Base-by-base conservation (phyloP, 2,797 vertebrate genomes). In the Glossophaga mutica region DNA sequence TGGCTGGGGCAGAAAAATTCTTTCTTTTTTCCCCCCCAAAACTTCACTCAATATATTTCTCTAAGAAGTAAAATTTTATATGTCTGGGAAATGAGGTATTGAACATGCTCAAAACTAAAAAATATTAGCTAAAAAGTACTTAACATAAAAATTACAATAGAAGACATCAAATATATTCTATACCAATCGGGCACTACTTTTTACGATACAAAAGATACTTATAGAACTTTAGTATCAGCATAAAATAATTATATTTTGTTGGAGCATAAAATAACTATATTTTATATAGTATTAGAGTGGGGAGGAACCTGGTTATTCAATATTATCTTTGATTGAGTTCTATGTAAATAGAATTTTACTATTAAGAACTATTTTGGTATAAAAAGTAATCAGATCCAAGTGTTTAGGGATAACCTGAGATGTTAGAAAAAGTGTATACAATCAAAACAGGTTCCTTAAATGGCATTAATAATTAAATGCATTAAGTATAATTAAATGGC, bases 331-430 rank as follows among this genome's bases (percentile, higher is more conserved):
- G 71, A 93, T 22, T 84, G 87, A 94, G 90, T 71, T 90, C 22
- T 84, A 42, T 57, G 15, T 68, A 94, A 76, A 85, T 2, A 82
- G 82, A 44, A 86, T 90, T 93, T 88, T 67, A 59, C 65, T 82
- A 3, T 78, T 82, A 67, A 94, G 90, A 68, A 87, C 55, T 82
- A 46, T 48, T 90, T 55, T 90, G 37, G 29, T 81, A 94, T 42
- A 94, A 96, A 96, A 92, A 24, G 16, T 84, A 92, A 91, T 68
- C 42, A 86, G 59, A 94, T 50, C 39, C 71, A 71, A 95, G 32
- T 68, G 2, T 86, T 50, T 71, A 70, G 67, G 46, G 62, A 91
- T 29, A 95, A 92, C 84, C 96, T 88, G 87, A 96, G 87, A 86
- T 77, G 92, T 96, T 83, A 88, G 71, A 95, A 50, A 44, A 65